Conservation (phyloP, 1,140 invertebrate species). For the Magallana angulata region DNA sequence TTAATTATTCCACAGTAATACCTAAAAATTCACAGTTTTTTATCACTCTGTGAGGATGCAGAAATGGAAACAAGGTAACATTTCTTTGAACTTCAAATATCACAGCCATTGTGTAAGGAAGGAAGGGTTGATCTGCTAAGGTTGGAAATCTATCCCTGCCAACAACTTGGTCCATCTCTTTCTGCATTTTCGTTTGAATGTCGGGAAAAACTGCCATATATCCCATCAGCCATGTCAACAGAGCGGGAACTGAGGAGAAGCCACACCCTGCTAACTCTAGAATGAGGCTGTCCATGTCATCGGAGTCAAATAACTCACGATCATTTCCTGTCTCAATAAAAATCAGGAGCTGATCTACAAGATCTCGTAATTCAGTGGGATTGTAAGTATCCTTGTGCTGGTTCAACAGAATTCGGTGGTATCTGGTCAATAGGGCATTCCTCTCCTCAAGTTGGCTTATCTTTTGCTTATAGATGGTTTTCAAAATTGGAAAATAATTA, state of each 20-base stretch:
- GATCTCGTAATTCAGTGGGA: constrained; percentile 64
- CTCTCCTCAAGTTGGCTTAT: constrained; percentile 51
- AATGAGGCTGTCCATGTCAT: constrained; percentile 68
- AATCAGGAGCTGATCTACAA: constrained; percentile 68
- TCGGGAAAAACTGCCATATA: constrained; percentile 88
- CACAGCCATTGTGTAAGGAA: constrained; percentile 77
- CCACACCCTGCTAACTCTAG: constrained; percentile 92
- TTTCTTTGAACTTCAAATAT: constrained; percentile 75
- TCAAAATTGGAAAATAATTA: constrained; percentile 62
- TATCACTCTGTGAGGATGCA: constrained; percentile 65
- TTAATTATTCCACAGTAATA: constrained; percentile 1
- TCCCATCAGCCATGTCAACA: constrained; percentile 92
- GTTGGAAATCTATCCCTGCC: constrained; percentile 66
- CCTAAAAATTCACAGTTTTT: constrained; percentile 64
- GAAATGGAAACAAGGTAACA: constrained; percentile 71
- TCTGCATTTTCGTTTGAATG: constrained; percentile 82
- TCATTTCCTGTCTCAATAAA: constrained; percentile 72
- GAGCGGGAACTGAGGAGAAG: constrained; percentile 90
- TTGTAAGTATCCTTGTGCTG: constrained; percentile 70
- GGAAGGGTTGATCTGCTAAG: constrained; percentile 66
- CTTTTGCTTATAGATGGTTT: constrained; percentile 59
- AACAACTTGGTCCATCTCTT: constrained; percentile 70
- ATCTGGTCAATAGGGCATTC: constrained; percentile 54
- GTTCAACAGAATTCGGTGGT: constrained; percentile 66
- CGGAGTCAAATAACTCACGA: constrained; percentile 60